Base-by-base conservation (phyloP, 2,113 vertebrate species). In the Dromas ardeola region DNA sequence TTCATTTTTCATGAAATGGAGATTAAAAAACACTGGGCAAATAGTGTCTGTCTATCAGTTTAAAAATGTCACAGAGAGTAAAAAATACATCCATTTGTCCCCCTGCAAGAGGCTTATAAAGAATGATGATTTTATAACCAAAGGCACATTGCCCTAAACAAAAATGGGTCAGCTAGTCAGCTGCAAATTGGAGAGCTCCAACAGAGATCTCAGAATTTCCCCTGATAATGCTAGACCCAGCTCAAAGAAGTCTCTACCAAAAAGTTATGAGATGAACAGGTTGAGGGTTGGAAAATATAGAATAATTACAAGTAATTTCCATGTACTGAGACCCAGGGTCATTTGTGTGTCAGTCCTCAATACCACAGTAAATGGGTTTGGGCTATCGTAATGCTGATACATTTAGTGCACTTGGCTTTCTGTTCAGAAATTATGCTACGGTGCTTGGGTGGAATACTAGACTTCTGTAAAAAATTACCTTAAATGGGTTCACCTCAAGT, bases 1-100 rank as follows among this genome's bases (percentile, higher is more conserved):
- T 97, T 96, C 80, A 96, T 95, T 97, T 97, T 96, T 97, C 80
- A 88, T 86, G 81, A 97, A 94, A 86, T 20, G 18, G 52, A 97
- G 90, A 98, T 97, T 97, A 95, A 97, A 95, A 98, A 92, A 91
- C 17, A 55, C 91, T 74, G 86, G 79, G 86, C 72, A 97, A 98
- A 96, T 94, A 93, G 74, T 55, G 66, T 95, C 84, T 93, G 18
- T 59, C 88, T 88, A 73, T 70, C 47, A 53, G 27, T 81, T 91
- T 86, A 59, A 94, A 98, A 97, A 97, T 95, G 87, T 96, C 73
- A 20, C 71, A 88, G 34, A 72, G 80, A 96, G 63, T 97, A 81
- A 94, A 88, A 93, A 93, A 97, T 94, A 72, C 77, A 69, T 93
- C 66, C 91, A 84, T 86, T 92, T 96, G 89, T 89, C 62, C 93